Evolutionary conservation across 2,888 invertebrate species (phyloP).

Genomic region (Napeogenes sylphis): DNA sequence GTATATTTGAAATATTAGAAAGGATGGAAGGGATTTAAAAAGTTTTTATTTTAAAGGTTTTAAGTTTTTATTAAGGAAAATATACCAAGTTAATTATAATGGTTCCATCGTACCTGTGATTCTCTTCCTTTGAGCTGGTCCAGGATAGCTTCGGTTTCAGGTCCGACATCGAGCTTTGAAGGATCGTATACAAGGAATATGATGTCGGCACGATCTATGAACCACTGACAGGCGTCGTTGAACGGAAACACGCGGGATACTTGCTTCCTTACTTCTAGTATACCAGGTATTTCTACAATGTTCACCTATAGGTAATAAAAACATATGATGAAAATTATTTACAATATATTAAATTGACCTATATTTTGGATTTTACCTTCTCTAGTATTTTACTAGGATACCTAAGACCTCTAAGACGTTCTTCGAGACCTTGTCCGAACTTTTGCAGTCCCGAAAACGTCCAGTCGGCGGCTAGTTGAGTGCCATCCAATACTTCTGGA

Average conservation of each 20-base stretch:
- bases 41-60: too few relatives aligned
- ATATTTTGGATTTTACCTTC: constrained; percentile 79
- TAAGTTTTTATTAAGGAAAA: too few relatives aligned
- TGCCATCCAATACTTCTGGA: constrained; percentile 91
- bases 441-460: constrained; percentile 96
- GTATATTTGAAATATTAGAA: too few relatives aligned
- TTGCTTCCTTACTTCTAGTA: constrained; percentile 94
- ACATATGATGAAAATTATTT: constrained; percentile 11
- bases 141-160: constrained; percentile 95
- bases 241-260: constrained; percentile 95
- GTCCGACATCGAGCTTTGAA: constrained; percentile 95
- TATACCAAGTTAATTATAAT: too few relatives aligned
- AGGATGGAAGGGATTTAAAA: too few relatives aligned
- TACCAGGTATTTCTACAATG: constrained; percentile 97
- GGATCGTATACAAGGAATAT: constrained; percentile 97
- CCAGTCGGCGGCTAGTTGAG: constrained; percentile 96
- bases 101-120: constrained; percentile 81
- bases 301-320: constrained; percentile 82
- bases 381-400: constrained; percentile 90
- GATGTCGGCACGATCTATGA: constrained; percentile 96
- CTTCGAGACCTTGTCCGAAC: constrained; percentile 95
- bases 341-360: constrained; percentile 5
- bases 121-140: constrained; percentile 96
- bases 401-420: constrained; percentile 88
- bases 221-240: constrained; percentile 98